Percentiles rank a stretch among this genome's conserved stretches.
These are phyloP conservation scores for Vesta saturnalis DNA, from an alignment of 2,888 invertebrate species.

Conservation along the genomic window DNA sequence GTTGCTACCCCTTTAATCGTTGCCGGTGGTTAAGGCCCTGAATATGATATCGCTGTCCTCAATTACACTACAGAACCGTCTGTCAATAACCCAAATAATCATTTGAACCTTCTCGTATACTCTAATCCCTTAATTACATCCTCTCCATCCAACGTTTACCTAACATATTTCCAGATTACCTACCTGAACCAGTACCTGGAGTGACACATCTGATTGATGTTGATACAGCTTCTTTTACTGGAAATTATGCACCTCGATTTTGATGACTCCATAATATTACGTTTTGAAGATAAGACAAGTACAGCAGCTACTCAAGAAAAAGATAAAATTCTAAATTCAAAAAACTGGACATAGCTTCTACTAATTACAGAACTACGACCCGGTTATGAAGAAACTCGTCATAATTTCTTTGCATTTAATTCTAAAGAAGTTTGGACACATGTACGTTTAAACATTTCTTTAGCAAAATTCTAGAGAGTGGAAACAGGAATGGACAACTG, in stretches of 20 bases:
- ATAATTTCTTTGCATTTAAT: constrained; percentile 67
- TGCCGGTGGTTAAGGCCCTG: too few species aligned
- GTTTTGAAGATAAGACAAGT: constrained; percentile 63
- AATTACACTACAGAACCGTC: too few species aligned
- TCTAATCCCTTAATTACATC: too few species aligned
- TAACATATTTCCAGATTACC: too few species aligned
- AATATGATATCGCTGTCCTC: too few species aligned
- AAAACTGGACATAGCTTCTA: constrained; percentile 69
- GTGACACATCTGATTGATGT: constrained; percentile 66
- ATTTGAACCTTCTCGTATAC: too few species aligned
- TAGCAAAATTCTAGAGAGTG: too few species aligned
- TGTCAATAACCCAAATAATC: too few species aligned
- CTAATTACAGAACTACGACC: constrained; percentile 65
- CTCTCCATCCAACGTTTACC: too few species aligned
- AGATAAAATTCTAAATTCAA: constrained; percentile 62
- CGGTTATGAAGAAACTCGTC: constrained; percentile 68
- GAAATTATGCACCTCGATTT: constrained; percentile 71
- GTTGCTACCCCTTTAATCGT: too few species aligned
- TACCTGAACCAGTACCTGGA: too few species aligned
- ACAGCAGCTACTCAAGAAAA: constrained; percentile 63
- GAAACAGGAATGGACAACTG: too few species aligned
- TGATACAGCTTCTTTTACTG: constrained; percentile 72
- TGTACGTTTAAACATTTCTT: constrained; percentile 70
- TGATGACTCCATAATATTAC: constrained; percentile 66
- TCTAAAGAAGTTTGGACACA: constrained; percentile 68